Evolutionary conservation across 2,797 vertebrate genomes (phyloP).

Genomic region (Eidolon dupreanum): DNA sequence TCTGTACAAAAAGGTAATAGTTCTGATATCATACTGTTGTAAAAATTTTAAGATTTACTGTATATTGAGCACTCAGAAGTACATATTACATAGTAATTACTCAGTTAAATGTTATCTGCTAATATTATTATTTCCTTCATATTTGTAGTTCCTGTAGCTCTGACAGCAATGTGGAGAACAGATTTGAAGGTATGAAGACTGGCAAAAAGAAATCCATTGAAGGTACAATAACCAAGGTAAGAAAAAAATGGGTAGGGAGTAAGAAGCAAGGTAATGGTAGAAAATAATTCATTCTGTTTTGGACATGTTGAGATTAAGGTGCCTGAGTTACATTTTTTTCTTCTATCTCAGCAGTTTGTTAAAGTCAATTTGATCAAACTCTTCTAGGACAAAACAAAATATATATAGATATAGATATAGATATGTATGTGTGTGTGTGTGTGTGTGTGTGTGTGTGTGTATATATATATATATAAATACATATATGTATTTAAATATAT

Average conservation of each 20-base stretch:
- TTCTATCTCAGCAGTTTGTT: slow-evolving; percentile 11
- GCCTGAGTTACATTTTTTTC: neutral
- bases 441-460: too few relatives aligned
- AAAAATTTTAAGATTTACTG: slow-evolving; percentile 18
- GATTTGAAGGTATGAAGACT: neutral
- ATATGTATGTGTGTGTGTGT: too few relatives aligned
- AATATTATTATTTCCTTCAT: neutral
- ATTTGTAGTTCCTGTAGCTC: neutral
- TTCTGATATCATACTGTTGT: neutral
- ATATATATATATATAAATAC: too few relatives aligned
- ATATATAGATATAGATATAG: neutral
- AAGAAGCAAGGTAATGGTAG: neutral
- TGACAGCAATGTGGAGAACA: neutral
- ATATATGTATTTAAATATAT: too few relatives aligned
- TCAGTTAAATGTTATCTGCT: slow-evolving; percentile 1
- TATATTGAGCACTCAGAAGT: neutral
- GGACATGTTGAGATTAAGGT: neutral
- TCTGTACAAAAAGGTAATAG: neutral
- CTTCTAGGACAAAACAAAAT: slow-evolving; percentile 31
- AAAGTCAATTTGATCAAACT: neutral
- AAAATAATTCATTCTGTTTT: neutral
- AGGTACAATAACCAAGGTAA: neutral
- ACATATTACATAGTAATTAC: neutral
- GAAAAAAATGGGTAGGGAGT: neutral
- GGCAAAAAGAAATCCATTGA: neutral